Evolutionary conservation across 2,888 invertebrate species (phyloP), one percentile per base, ranked within the genome.

Genomic region (Aphidius colemani): DNA sequence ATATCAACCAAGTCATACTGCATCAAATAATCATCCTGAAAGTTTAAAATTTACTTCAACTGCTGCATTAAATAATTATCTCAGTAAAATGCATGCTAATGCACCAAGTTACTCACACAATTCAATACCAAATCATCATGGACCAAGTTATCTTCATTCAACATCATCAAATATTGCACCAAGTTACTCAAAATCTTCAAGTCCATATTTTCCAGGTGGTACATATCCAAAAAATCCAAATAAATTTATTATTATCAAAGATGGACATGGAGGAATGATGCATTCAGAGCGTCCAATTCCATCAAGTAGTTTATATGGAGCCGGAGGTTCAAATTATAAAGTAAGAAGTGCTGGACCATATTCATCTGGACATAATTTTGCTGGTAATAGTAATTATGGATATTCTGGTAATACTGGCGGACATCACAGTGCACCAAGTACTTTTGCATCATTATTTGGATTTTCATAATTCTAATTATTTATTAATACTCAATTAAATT

Each of bases 201-300:
- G 69, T 4, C 41, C 67, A 59, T 76, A 75, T 13, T 68, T 69
- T 18, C 46, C 72, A 7, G 66, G 66, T 55, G 67, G 68, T 53
- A 45, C 68, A 53, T 74, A 69, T 57, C 58, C 71, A n/a, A 72
- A 74, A 11, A 71, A 71, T 18, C 66, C 68, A 11, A 72, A 73
- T 7, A 78, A 78, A 66, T 66, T 74, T 6, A 67, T 75, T 13
- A 46, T 74, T 41, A 68, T 78, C 11, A 79, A 79, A 60, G 74
- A 76, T 39, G 65, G 59, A 56, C 69, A 70, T 3, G 69, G 69
- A 7, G 8, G 13, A 5, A 59, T 69, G 7, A 50, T 67, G 10
- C 72, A 75, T 66, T 63, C 72, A 2, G 67, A 66, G 40, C 71
- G 72, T 49, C 59, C 64, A 7, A 67, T 53, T 53, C 68, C 62